A percentile compares a stretch with the other conserved stretches of the same genome.
Conservation (phyloP, 2,888 invertebrate genomes). For the Laothoe populi region DNA sequence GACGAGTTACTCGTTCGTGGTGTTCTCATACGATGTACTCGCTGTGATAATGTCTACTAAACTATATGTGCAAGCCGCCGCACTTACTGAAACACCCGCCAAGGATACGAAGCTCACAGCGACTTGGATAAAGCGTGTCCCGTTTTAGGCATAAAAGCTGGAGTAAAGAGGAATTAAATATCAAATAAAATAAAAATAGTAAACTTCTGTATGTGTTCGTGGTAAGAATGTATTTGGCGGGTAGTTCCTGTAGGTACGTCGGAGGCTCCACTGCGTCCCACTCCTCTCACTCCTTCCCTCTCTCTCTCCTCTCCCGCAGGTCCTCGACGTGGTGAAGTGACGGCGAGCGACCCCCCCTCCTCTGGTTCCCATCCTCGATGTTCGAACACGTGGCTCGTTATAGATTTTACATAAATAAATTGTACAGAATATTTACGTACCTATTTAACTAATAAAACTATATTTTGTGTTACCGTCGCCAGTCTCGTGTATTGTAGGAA, state of each 20-base stretch:
- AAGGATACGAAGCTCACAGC: neutral
- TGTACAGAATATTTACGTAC: conserved; percentile 56
- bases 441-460: conserved; percentile 35
- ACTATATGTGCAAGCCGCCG: conserved; percentile 11
- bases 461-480: conserved; percentile 46
- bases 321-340: conserved; percentile 44
- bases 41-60: conserved; percentile 23
- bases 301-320: conserved; percentile 45
- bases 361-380: conserved; percentile 26
- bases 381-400: conserved; percentile 27
- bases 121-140: neutral
- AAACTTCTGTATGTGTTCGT: neutral
- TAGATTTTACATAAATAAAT: conserved; percentile 32
- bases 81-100: neutral
- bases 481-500: conserved; percentile 36
- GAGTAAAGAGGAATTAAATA: too few relatives aligned
- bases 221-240: neutral
- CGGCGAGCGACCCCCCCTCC: conserved; percentile 20
- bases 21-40: conserved; percentile 13
- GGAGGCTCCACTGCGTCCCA: conserved; percentile 20
- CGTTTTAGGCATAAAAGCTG: neutral
- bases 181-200: too few relatives aligned
- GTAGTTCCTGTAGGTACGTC: neutral
- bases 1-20: conserved; percentile 13
- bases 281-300: conserved; percentile 23